Base-by-base conservation (phyloP, 2,797 vertebrate genomes). In the Thripadectes ignobilis region DNA sequence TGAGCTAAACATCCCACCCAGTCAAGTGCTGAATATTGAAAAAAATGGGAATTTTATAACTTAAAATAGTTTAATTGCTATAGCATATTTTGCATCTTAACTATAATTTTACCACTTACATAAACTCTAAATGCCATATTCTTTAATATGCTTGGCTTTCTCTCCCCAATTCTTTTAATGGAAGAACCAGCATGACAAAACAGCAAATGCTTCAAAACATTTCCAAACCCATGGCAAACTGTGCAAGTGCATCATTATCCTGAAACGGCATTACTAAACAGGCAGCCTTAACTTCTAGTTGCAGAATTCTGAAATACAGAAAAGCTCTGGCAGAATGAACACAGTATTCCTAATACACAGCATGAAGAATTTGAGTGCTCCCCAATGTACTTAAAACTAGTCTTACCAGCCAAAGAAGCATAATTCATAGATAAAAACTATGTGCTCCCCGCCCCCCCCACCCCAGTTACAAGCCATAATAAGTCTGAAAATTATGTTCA, bases 71-170 rank as follows among this genome's bases (percentile, higher is more conserved):
- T 79, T 36, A 81, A 91, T 73, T 76, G 21, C 63, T 94, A 82
- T 73, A 88, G 80, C 21, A 46, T 45, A 90, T 88, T 93, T 83
- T 86, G 78, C 69, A 90, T 72, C 58, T 85, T 77, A 80, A 85
- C 61, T 75, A 29, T 12, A 78, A 69, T 69, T 86, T 80, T 85
- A 85, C 54, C 43, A 91, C 36, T 84, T 92, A 61, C 19, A 41
- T 49, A 73, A 85, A 76, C 30, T 66, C 22, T n/a, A 58, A 91
- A 75, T 29, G n/a, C 12, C 38, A 57, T 38, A 68, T 51, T 82
- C 30, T 74, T 93, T 77, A 93, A 81, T 66, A 91, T 7, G 24
- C 20, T 79, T 78, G 14, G 13, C 15, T 71, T 85, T 88, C 61
- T 80, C 17, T 43, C 17, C 7, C 4, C 2, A 12, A 0, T 29